Evolutionary conservation across 2,113 vertebrate genomes (phyloP).

Genomic region (Crotalus tigris): DNA sequence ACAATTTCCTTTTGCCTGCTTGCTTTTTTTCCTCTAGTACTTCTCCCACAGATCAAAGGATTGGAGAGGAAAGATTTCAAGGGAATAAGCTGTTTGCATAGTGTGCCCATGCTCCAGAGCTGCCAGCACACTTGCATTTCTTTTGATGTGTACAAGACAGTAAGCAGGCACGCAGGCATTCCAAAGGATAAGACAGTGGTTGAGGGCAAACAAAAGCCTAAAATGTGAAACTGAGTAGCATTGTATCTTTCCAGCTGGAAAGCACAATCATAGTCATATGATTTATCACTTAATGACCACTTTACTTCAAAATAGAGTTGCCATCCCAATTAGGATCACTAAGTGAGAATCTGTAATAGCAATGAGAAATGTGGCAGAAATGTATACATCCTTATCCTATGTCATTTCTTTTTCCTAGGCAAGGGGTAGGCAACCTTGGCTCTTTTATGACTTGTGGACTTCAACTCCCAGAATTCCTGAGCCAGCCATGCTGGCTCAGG

Average conservation of each 20-base stretch:
- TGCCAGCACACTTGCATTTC: neutral
- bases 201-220: neutral
- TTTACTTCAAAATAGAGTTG: neutral
- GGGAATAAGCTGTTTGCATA: neutral
- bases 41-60: neutral
- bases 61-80: neutral
- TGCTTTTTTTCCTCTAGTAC: neutral
- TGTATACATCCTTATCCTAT: neutral
- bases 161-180: neutral
- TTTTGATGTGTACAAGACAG: neutral
- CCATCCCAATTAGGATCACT: neutral
- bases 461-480: no score
- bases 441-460: no score
- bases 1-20: neutral
- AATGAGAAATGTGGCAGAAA: neutral
- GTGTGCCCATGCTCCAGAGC: neutral
- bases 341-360: neutral
- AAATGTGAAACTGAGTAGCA: neutral
- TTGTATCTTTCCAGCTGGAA: neutral
- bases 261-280: neutral
- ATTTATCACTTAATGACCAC: neutral
- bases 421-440: no score
- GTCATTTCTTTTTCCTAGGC: neutral
- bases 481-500: no score
- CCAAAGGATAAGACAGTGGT: neutral